Evolutionary conservation across 2,888 invertebrate species (phyloP).

Genomic region (Pachycephus smyrnensis): DNA sequence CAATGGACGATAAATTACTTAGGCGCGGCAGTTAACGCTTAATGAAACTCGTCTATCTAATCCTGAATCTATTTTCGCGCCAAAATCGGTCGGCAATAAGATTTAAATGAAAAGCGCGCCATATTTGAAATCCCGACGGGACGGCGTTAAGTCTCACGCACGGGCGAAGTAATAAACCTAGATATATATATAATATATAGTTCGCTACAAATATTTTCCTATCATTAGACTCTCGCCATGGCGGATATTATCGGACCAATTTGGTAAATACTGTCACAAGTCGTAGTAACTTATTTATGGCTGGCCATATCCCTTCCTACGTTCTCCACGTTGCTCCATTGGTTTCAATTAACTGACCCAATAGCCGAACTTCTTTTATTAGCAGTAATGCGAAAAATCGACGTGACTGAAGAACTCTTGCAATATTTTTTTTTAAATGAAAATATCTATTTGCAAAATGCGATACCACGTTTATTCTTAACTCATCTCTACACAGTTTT

Average conservation of each 20-base stretch:
- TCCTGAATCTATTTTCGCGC: neutral
- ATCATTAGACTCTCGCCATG: slow-evolving; percentile 2
- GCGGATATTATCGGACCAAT: slow-evolving; percentile 35
- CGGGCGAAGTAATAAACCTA: neutral
- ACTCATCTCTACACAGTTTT: neutral
- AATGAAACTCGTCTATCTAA: neutral
- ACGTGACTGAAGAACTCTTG: neutral
- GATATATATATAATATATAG: neutral
- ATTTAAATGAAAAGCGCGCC: neutral
- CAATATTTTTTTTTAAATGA: neutral
- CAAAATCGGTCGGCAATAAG: neutral
- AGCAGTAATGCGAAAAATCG: neutral
- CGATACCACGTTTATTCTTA: neutral
- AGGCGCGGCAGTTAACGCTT: neutral
- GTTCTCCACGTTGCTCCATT: neutral
- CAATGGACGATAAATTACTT: neutral
- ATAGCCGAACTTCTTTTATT: slow-evolving; percentile 5
- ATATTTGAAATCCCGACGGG: neutral
- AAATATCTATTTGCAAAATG: neutral
- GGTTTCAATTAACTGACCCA: slow-evolving; percentile 44
- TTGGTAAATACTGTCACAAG: slow-evolving; percentile 45
- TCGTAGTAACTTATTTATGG: slow-evolving; percentile 44
- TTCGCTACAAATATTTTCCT: neutral
- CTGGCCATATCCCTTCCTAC: slow-evolving; percentile 38
- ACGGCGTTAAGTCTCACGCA: neutral